A percentile compares a stretch with the other conserved stretches of the same genome.
These are phyloP conservation scores for Eudemis profundana DNA, from an alignment of 2,888 invertebrate species.

Conservation along the genomic window DNA sequence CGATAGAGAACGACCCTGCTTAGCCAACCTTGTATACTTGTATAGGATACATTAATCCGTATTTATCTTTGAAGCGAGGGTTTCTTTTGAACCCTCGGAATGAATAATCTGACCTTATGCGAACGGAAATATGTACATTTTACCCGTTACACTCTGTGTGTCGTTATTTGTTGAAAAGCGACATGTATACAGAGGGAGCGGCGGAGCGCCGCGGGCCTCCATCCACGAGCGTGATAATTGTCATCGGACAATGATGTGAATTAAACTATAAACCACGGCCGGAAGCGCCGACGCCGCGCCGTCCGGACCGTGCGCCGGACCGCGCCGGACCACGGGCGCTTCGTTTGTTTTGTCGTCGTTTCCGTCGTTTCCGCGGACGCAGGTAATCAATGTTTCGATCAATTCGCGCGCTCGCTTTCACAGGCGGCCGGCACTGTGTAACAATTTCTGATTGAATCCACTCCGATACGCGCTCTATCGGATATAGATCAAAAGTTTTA, in stretches of 20 bases:
- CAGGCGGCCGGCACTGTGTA: neutral
- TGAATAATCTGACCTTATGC: neutral
- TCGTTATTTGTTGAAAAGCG: neutral
- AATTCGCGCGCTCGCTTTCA: neutral
- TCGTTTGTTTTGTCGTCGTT: conserved; percentile 11
- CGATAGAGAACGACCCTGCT: neutral
- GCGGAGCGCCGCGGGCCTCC: neutral
- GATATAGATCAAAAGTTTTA: neutral
- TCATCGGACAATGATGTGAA: conserved; percentile 4
- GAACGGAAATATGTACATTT: neutral
- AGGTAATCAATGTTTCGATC: conserved; percentile 28
- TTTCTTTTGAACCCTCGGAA: conserved; percentile 13
- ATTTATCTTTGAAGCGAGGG: conserved; percentile 14
- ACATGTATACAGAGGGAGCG: no score
- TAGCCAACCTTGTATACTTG: neutral
- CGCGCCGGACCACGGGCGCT: neutral
- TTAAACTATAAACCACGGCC: conserved; percentile 10
- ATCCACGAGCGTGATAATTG: neutral
- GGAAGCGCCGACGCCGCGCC: conserved; percentile 1
- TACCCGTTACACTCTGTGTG: no score
- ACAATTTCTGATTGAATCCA: neutral
- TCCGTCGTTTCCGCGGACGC: conserved; percentile 40
- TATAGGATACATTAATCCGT: neutral
- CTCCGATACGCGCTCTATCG: neutral
- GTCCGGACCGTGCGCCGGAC: conserved; percentile 6